Evolutionary conservation across 2,888 invertebrate genomes (phyloP).

Genomic region (Ommatoiulus sabulosus): DNA sequence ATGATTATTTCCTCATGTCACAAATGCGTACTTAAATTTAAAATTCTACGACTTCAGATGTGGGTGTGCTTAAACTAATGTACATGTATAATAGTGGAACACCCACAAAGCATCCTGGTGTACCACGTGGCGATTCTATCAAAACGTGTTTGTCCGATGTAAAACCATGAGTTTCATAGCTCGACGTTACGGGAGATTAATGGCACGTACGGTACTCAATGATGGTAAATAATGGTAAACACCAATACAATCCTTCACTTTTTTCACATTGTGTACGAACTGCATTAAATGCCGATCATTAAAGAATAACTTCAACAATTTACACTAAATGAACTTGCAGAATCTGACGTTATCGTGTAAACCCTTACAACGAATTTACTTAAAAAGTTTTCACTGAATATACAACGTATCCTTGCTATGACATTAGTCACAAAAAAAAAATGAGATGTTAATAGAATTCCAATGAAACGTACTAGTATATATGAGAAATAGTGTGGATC

Average conservation of each 20-base stretch:
- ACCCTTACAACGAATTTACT: no score
- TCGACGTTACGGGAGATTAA: background rate
- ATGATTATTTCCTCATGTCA: background rate
- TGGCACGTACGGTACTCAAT: background rate
- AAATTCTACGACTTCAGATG: background rate
- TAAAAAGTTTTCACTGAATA: no score
- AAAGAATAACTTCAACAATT: background rate
- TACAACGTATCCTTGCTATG: no score
- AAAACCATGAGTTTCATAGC: background rate
- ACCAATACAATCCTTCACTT: background rate
- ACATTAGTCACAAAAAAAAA: no score
- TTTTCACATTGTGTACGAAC: background rate
- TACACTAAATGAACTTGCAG: background rate
- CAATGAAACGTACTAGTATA: no score
- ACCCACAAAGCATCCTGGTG: slow-evolving; percentile 5
- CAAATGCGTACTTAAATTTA: background rate
- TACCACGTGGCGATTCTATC: slow-evolving; percentile 2
- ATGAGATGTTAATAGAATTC: no score
- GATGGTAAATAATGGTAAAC: background rate
- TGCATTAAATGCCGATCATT: background rate
- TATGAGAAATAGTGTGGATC: no score
- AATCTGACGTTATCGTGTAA: no score
- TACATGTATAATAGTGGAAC: background rate
- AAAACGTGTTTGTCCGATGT: background rate
- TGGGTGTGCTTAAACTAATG: background rate